phyloP scores from a whole-genome alignment of 2,888 invertebrate genomes.

The Chloroclysta siterata region DNA sequence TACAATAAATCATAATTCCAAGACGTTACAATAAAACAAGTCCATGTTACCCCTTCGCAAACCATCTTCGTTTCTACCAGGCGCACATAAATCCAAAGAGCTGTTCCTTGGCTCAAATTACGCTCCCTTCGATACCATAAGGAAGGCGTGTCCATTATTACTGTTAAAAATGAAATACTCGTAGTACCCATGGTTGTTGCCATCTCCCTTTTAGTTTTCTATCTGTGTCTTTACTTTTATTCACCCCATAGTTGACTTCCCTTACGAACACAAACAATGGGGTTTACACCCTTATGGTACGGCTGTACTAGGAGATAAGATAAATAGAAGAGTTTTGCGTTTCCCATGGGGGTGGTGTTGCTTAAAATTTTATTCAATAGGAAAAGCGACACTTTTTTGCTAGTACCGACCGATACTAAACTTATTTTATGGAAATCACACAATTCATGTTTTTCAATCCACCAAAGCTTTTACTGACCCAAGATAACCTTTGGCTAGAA shows the following conservation, averaged over 20 bases:
- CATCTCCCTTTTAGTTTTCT: slow-evolving; percentile 33
- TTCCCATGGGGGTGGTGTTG: slow-evolving; percentile 42
- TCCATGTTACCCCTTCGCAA: slow-evolving; percentile 37
- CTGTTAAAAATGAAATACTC: slow-evolving; percentile 25
- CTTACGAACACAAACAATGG: slow-evolving; percentile 51
- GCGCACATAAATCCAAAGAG: slow-evolving; percentile 41
- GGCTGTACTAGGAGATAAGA: slow-evolving; percentile 67
- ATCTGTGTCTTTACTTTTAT: slow-evolving; percentile 36
- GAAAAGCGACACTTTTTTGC: neutral
- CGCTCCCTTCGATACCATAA: slow-evolving; percentile 26
- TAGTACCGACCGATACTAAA: neutral
- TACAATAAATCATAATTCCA: slow-evolving; percentile 13
- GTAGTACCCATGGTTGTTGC: slow-evolving; percentile 31
- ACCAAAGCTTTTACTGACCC: neutral
- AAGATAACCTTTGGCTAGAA: no score
- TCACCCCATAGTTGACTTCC: slow-evolving; percentile 36
- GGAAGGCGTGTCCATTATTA: slow-evolving; percentile 29
- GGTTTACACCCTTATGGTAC: slow-evolving; percentile 68
- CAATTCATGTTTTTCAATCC: neutral
- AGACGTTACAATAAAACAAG: slow-evolving; percentile 27
- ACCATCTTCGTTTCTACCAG: slow-evolving; percentile 43
- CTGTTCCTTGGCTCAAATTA: slow-evolving; percentile 17
- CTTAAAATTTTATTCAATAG: neutral
- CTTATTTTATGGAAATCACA: neutral
- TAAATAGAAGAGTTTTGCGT: slow-evolving; percentile 56